These are phyloP conservation scores for Metallyticus violacea DNA, from an alignment of 2,888 invertebrate species.

Conservation along the genomic window DNA sequence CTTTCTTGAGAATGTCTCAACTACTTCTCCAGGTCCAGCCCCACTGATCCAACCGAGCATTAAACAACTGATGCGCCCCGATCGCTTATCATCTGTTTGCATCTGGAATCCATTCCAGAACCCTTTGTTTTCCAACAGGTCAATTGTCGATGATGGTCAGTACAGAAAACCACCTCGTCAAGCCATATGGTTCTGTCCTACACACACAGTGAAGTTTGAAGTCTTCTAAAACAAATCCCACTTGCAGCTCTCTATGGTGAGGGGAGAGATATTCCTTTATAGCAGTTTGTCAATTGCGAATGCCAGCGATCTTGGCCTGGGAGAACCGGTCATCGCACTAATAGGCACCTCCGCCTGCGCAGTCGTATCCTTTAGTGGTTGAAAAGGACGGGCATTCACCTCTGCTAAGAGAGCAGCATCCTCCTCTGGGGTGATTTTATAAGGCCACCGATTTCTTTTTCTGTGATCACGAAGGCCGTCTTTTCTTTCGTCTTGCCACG, in stretches of 20 bases:
- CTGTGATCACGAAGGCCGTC: neutral
- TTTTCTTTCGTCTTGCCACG: too few species aligned
- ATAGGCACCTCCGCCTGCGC: too few species aligned
- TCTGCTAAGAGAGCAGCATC: neutral
- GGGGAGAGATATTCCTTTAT: too few species aligned
- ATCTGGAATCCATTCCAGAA: neutral
- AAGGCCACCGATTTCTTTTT: neutral
- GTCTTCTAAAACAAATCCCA: too few species aligned
- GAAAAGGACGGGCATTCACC: neutral
- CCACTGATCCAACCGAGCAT: neutral
- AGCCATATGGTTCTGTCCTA: too few species aligned
- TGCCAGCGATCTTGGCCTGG: too few species aligned
- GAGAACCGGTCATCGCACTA: too few species aligned
- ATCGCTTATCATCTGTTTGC: neutral
- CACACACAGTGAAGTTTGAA: too few species aligned
- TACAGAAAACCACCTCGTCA: neutral
- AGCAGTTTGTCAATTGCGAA: too few species aligned
- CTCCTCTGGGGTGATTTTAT: neutral
- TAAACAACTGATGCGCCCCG: neutral
- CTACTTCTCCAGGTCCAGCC: neutral
- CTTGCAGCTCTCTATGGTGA: too few species aligned
- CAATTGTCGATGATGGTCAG: neutral
- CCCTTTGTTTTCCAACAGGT: neutral
- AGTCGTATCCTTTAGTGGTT: neutral
- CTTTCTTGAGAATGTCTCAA: neutral